phyloP scores from a whole-genome alignment of 2,888 invertebrate genomes.

The Onthophagus sagittarius region DNA sequence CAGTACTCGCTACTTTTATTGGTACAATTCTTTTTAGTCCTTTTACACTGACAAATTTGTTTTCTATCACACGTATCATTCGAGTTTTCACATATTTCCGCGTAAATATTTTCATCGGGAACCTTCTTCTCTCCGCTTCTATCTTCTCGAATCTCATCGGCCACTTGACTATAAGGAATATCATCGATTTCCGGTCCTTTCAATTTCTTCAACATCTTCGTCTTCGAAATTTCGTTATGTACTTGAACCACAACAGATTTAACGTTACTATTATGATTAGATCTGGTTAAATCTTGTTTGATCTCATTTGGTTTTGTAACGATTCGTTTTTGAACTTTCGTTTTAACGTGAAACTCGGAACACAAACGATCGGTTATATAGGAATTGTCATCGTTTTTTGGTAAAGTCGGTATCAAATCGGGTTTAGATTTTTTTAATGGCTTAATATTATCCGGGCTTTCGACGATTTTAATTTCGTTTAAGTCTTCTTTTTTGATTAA shows the following conservation, averaged over 20 bases:
- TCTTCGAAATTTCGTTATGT: slow-evolving; percentile 54
- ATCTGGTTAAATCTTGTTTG: neutral
- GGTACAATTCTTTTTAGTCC: slow-evolving; percentile 30
- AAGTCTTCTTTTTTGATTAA: slow-evolving; percentile 32
- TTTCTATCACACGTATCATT: slow-evolving; percentile 35
- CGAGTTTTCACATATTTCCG: slow-evolving; percentile 58
- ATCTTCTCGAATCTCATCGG: slow-evolving; percentile 55
- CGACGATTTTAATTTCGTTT: slow-evolving; percentile 34
- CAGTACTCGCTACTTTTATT: slow-evolving; percentile 36
- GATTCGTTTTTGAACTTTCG: slow-evolving; percentile 49
- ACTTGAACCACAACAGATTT: slow-evolving; percentile 48
- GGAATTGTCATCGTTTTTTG: slow-evolving; percentile 48
- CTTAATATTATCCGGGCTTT: slow-evolving; percentile 23
- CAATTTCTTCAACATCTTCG: slow-evolving; percentile 40
- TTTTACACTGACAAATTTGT: slow-evolving; percentile 36
- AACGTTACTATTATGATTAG: slow-evolving; percentile 23
- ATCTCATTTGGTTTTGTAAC: slow-evolving; percentile 27
- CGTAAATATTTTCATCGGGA: slow-evolving; percentile 65
- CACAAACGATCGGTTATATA: slow-evolving; percentile 67
- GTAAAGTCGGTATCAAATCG: slow-evolving; percentile 42
- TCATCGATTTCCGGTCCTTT: slow-evolving; percentile 51
- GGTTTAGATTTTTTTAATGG: slow-evolving; percentile 39
- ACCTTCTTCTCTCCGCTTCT: slow-evolving; percentile 28
- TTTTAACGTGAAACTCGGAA: slow-evolving; percentile 69
- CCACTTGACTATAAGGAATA: slow-evolving; percentile 66